These are phyloP conservation scores for Mormoops blainvillei DNA, from an alignment of 2,113 vertebrate genomes.

Conservation along the genomic window DNA sequence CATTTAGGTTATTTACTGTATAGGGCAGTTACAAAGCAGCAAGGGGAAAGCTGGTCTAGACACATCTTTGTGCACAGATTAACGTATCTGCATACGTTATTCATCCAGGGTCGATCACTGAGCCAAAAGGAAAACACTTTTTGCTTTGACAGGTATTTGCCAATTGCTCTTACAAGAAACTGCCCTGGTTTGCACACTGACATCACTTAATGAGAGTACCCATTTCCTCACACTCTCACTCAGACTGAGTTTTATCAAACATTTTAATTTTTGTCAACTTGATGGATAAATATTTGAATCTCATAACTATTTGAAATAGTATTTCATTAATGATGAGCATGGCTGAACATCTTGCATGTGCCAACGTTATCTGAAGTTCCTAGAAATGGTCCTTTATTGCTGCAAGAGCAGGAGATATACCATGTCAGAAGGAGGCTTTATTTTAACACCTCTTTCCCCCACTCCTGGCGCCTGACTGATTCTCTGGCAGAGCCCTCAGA, in stretches of 20 bases:
- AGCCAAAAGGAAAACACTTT: neutral
- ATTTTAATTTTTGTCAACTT: slow-evolving; percentile 14
- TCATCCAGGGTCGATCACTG: neutral
- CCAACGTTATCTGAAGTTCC: neutral
- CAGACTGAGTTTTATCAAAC: neutral
- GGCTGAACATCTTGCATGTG: neutral
- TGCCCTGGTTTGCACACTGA: neutral
- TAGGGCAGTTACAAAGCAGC: neutral
- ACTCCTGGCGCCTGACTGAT: neutral
- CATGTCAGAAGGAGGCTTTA: neutral
- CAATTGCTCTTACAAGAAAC: neutral
- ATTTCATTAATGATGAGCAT: neutral
- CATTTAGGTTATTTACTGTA: neutral
- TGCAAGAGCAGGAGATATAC: neutral
- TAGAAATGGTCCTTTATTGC: slow-evolving; percentile 29
- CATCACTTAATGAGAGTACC: neutral
- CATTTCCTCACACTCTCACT: neutral
- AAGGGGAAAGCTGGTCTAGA: neutral
- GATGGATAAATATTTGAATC: slow-evolving; percentile 4
- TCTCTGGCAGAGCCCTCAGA: neutral
- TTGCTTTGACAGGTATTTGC: neutral
- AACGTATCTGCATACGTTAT: neutral
- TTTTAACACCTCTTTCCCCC: neutral
- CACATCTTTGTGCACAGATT: neutral
- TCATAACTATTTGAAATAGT: neutral